Base-by-base conservation (phyloP, 2,888 invertebrate species). In the Cancer borealis region DNA sequence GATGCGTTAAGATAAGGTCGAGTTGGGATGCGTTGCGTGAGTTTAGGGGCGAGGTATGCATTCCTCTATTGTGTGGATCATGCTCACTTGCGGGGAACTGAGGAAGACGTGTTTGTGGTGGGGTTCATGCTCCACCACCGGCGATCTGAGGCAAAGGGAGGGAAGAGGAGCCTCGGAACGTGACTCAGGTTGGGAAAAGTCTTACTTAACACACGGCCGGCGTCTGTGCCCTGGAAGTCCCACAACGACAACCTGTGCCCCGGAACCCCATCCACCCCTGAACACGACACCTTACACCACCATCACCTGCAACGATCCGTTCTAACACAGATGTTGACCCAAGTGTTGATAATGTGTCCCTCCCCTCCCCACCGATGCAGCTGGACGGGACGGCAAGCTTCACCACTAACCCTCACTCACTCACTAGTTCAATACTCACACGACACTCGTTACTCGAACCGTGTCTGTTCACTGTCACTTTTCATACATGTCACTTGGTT, bases 401-500 rank as follows among this genome's bases (percentile, higher is more conserved):
- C 54, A 54, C 54, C 17, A 54, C 12, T 3, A 54, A 54, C 54
- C 2, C 54, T 54, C 54, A 17, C 54, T 54, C 54, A 17, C 54
- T 4, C 54, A 54, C 54, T 14, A 54, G 3, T 54, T 0, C 54
- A 14, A 21, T 66, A 66, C 66, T 66, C 66, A 66, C 66, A n/a
- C 21, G 66, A n/a, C 66, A 66, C 66, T 66, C n/a, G n/a, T 66
- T 66, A 66, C 66, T 66, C n/a, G n/a, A n/a, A 66, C n/a, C n/a
- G 21, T 14, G n/a, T 66, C 66, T n/a, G 21, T 66, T n/a, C n/a
- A 66, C 66, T n/a, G 66, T 66, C 21, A 66, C 21, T n/a, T 66
- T 66, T 66, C n/a, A 6, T 17, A n/a, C 14, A 21, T 5, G 66
- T 4, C n/a, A n/a, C 66, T 66, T n/a, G n/a, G 4, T 66, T 66